phyloP scores from a whole-genome alignment of 2,797 vertebrate genomes.

The Eurystomus glaucurus region DNA sequence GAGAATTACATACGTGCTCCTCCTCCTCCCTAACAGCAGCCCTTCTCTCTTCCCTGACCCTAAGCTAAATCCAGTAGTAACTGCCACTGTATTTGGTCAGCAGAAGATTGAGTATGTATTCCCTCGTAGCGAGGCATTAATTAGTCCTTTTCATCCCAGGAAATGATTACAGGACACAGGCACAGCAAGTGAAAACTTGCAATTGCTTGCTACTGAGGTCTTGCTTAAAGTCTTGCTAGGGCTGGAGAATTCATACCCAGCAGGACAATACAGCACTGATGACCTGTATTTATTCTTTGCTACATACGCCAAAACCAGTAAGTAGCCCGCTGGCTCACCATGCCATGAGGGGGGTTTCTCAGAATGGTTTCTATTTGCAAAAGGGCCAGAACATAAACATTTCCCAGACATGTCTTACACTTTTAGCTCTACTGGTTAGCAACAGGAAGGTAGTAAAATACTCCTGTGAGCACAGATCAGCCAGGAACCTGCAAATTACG shows the following conservation, averaged over 20 bases:
- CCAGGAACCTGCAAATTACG: constrained; percentile 22
- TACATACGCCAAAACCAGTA: accelerated
- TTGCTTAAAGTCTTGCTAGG: neutral
- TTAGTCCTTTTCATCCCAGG: neutral
- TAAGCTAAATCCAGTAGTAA: neutral
- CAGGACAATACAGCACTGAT: neutral
- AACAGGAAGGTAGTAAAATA: constrained; percentile 30
- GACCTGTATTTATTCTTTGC: neutral
- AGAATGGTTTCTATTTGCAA: constrained; percentile 18
- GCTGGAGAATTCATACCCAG: neutral
- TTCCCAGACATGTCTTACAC: constrained; percentile 28
- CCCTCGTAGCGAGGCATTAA: neutral
- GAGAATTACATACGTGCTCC: neutral
- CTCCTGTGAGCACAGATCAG: neutral
- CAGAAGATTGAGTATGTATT: neutral
- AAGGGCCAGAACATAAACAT: constrained; percentile 8
- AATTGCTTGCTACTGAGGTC: neutral
- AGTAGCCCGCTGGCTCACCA: neutral
- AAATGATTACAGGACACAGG: neutral
- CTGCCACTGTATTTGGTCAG: neutral
- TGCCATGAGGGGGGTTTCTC: neutral
- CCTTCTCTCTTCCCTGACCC: neutral
- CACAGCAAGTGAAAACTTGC: neutral
- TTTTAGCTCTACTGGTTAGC: constrained; percentile 44
- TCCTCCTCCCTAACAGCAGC: neutral